phyloP scores from a whole-genome alignment of 64 coral and sea anemone species.

The Montipora capricornis region DNA sequence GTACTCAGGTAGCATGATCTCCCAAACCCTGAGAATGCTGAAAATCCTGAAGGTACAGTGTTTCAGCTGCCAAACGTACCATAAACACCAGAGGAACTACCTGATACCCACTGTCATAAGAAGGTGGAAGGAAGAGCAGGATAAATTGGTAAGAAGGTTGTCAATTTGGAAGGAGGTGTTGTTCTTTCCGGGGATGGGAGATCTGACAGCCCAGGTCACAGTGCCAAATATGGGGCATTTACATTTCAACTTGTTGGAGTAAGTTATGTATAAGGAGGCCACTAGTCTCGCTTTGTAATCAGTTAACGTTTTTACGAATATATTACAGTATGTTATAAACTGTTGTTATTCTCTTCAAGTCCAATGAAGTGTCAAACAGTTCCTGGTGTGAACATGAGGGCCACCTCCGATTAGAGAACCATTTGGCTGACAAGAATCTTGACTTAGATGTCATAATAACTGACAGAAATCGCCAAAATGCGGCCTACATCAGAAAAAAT shows the following conservation, averaged over 20 bases:
- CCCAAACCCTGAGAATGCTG: conserved; percentile 21
- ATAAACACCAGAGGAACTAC: conserved; percentile 10
- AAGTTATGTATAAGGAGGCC: too few species aligned
- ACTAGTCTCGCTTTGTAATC: too few species aligned
- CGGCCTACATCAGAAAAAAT: too few species aligned
- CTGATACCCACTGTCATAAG: neutral
- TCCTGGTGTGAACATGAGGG: conserved; percentile 37
- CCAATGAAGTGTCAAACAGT: conserved; percentile 25
- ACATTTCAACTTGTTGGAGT: conserved; percentile 17
- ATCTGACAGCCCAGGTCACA: conserved; percentile 21
- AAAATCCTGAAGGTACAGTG: conserved; percentile 25
- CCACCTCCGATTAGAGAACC: too few species aligned
- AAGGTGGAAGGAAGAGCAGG: conserved; percentile 11
- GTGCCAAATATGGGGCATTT: conserved; percentile 21
- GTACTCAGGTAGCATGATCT: conserved; percentile 9
- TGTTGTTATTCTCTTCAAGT: neutral
- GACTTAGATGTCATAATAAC: neutral
- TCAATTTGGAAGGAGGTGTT: neutral
- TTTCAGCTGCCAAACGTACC: conserved; percentile 3
- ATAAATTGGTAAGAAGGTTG: neutral
- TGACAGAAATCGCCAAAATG: neutral
- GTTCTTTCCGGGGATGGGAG: conserved; percentile 8
- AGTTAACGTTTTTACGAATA: too few species aligned
- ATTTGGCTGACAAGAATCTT: neutral
- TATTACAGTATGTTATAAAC: neutral